phyloP scores from a whole-genome alignment of 2,113 vertebrate species.

The Pan paniscus region DNA sequence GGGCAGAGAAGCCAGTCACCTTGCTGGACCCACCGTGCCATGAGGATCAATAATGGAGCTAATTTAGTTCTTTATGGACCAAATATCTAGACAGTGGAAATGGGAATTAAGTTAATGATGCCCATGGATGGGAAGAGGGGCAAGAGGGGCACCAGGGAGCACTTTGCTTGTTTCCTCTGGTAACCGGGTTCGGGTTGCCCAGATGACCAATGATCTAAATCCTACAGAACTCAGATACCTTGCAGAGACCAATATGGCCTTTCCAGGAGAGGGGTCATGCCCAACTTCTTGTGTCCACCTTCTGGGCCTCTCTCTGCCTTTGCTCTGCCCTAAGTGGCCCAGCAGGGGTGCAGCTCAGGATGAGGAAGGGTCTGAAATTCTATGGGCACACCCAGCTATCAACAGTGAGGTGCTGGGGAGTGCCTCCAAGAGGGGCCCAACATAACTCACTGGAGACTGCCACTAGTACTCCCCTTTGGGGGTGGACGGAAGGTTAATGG shows the following conservation, averaged over 20 bases:
- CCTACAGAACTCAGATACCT: not conserved
- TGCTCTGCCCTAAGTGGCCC: not conserved
- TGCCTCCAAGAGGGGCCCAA: not conserved
- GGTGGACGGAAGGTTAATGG: not conserved
- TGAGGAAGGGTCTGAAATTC: not conserved
- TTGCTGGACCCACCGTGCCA: not conserved
- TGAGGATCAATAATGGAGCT: not conserved
- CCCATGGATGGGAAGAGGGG: not conserved
- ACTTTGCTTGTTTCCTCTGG: not conserved
- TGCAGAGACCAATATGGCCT: not conserved
- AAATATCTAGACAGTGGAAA: conserved; percentile 11
- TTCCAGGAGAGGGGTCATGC: not conserved
- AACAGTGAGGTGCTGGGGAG: not conserved
- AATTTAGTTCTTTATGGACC: conserved; percentile 36
- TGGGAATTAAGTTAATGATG: not conserved
- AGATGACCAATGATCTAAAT: too few species aligned
- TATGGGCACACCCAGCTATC: not conserved
- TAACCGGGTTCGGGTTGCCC: not conserved
- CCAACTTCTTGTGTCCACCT: not conserved
- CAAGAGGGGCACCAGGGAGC: not conserved
- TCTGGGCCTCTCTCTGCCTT: not conserved
- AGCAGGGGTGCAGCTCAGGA: not conserved
- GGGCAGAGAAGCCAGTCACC: conserved; percentile 39
- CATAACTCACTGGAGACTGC: not conserved
- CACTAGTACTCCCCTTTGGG: not conserved